Evolutionary conservation across 2,113 vertebrate species (phyloP), one percentile per base, ranked within the genome.

Genomic region (Dromiciops gliroides): DNA sequence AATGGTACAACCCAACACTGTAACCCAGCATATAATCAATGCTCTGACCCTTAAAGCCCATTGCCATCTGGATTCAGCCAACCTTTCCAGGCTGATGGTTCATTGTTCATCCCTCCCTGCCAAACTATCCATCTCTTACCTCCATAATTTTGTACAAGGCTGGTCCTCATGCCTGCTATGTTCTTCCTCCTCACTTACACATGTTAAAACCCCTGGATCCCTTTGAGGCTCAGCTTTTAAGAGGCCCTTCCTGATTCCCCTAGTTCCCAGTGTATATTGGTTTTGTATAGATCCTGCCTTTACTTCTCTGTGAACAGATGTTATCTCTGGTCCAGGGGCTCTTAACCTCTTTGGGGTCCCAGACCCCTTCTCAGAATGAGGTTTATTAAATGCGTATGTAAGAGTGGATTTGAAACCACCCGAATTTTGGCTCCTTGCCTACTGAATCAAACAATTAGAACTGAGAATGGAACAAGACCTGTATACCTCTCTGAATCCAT

Each of bases 101-200:
- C 4, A n/a, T 19, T 52, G 19, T 7, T 75, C 37, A 7, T 44
- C n/a, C 23, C 1, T 0, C 1, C 19, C n/a, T 44, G 4, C 31
- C 4, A 75, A 16, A 75, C 14, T 7, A n/a, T 19, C 11, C 60
- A 75, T 23, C 19, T n/a, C 16, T 83, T 8, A 22, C 37, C 31
- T n/a, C 16, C 4, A n/a, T n/a, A 16, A n/a, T n/a, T 83, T 22
- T 8, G n/a, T 22, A 22, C 37, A 44, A n/a, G 16, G 7, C 67
- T 83, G n/a, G 19, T 7, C 67, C 19, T 23, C 3, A 12, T 14
- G 11, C 10, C 28, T 67, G 56, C 11, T 31, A 0, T 1, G 31
- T 6, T 52, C 56, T 60, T 60, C 28, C 56, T 60, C 9, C 28
- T 60, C 31, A 75, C 31, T 67, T 16, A n/a, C 31, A 75, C 60